These are phyloP conservation scores for Nothoprocta perdicaria DNA, from an alignment of 2,113 vertebrate species.

Conservation along the genomic window DNA sequence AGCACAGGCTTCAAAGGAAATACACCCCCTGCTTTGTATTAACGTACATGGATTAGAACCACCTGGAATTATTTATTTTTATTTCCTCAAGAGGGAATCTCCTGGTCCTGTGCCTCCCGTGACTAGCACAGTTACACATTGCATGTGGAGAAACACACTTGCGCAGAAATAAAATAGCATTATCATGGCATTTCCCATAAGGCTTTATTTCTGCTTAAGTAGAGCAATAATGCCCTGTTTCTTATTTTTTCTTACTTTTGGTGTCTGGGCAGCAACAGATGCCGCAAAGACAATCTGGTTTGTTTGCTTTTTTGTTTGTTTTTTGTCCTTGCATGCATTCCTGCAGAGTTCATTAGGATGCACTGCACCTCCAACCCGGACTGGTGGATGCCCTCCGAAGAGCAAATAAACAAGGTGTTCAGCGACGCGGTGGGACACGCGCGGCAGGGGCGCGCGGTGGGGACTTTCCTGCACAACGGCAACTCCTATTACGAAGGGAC, in stretches of 20 bases:
- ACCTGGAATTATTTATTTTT: not conserved
- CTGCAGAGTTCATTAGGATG: conserved; percentile 98
- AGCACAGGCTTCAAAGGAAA: not conserved
- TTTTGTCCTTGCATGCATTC: conserved; percentile 29
- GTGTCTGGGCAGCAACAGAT: not conserved
- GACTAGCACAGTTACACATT: not conserved
- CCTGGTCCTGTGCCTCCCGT: not conserved
- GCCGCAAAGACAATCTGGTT: conserved; percentile 40
- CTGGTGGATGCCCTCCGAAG: conserved; percentile 99
- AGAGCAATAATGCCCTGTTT: conserved; percentile 1
- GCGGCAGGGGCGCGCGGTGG: conserved; percentile 94
- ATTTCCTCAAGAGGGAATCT: not conserved
- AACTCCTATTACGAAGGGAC: conserved; percentile 89
- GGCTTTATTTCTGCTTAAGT: conserved; percentile 32
- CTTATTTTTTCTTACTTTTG: conserved; percentile 17
- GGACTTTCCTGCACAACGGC: conserved; percentile 91
- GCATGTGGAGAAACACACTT: conserved; percentile 2
- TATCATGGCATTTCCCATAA: conserved; percentile 72
- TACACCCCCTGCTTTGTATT: not conserved
- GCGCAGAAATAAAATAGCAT: not conserved
- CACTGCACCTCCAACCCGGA: conserved; percentile 97
- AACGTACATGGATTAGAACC: not conserved
- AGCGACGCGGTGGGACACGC: conserved; percentile 96
- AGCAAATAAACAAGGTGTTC: conserved; percentile 99
- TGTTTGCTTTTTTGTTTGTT: not conserved